Evolutionary conservation across 2,797 vertebrate genomes (phyloP).

Genomic region (Melanotaenia trifasciata): DNA sequence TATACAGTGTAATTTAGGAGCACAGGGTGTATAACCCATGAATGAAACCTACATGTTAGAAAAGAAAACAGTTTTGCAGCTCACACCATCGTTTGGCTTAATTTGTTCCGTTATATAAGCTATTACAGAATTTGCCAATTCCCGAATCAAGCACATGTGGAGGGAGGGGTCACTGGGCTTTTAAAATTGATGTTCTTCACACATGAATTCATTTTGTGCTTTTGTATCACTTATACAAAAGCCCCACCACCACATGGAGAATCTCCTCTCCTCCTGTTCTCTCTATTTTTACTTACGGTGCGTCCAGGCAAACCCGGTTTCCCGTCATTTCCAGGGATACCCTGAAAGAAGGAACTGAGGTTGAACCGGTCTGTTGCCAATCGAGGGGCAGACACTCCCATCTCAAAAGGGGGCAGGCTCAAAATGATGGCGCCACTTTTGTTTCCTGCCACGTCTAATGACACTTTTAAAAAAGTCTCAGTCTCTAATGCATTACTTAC

Average conservation of each 20-base stretch:
- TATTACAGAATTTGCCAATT: neutral
- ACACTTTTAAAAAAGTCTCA: conserved; percentile 26
- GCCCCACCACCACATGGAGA: conserved; percentile 28
- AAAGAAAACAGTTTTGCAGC: neutral
- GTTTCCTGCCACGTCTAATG: conserved; percentile 57
- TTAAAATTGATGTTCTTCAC: conserved; percentile 5
- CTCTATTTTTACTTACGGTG: conserved; percentile 88
- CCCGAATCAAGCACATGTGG: neutral
- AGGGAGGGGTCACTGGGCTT: neutral
- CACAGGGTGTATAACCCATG: neutral
- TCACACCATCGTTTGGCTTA: neutral
- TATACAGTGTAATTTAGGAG: neutral
- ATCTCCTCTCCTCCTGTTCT: conserved; percentile 60
- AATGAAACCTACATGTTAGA: neutral
- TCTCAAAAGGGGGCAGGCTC: conserved; percentile 61
- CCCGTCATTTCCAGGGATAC: conserved; percentile 93
- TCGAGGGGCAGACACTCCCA: conserved; percentile 74
- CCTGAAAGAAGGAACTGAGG: conserved; percentile 91
- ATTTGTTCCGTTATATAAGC: neutral
- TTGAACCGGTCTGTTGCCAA: conserved; percentile 81
- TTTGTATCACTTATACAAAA: conserved; percentile 29
- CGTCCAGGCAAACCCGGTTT: conserved; percentile 88
- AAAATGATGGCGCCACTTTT: conserved; percentile 34
- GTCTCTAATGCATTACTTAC: conserved; percentile 27
- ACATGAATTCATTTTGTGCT: conserved; percentile 11